These are phyloP conservation scores for Esox lucius DNA, from an alignment of 2,797 vertebrate genomes.

Conservation along the genomic window DNA sequence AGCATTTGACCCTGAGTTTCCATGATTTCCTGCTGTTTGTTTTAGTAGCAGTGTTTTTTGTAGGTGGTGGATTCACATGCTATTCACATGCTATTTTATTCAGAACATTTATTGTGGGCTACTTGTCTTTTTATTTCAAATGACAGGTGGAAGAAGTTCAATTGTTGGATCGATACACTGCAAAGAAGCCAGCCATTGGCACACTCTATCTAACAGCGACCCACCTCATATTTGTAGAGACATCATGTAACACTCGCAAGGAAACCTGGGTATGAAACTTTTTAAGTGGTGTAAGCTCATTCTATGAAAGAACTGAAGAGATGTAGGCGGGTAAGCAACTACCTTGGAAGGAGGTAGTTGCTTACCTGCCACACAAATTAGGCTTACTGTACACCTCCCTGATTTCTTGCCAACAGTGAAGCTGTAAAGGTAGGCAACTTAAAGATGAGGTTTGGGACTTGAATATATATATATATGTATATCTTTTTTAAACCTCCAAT, in stretches of 20 bases:
- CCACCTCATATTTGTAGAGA: conserved; percentile 81
- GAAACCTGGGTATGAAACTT: conserved; percentile 77
- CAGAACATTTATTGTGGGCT: not conserved
- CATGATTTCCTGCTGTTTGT: not conserved
- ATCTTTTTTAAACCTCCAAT: too few relatives aligned
- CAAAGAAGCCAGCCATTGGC: conserved; percentile 69
- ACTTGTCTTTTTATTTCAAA: not conserved
- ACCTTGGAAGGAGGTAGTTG: not conserved
- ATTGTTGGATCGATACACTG: conserved; percentile 71
- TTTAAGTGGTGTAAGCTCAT: not conserved
- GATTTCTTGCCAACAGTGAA: not conserved
- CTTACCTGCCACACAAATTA: not conserved
- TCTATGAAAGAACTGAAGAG: not conserved
- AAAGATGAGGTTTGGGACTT: not conserved
- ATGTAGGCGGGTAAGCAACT: not conserved
- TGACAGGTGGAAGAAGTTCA: conserved; percentile 80
- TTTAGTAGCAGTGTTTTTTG: not conserved
- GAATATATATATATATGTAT: too few relatives aligned
- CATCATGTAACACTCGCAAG: conserved; percentile 65
- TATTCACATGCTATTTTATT: not conserved
- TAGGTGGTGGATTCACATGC: not conserved
- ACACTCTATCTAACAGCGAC: conserved; percentile 81
- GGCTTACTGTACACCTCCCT: not conserved
- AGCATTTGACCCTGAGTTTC: not conserved
- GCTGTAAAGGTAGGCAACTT: not conserved